phyloP scores from a whole-genome alignment of 1,140 invertebrate genomes.

The Idris sp. region DNA sequence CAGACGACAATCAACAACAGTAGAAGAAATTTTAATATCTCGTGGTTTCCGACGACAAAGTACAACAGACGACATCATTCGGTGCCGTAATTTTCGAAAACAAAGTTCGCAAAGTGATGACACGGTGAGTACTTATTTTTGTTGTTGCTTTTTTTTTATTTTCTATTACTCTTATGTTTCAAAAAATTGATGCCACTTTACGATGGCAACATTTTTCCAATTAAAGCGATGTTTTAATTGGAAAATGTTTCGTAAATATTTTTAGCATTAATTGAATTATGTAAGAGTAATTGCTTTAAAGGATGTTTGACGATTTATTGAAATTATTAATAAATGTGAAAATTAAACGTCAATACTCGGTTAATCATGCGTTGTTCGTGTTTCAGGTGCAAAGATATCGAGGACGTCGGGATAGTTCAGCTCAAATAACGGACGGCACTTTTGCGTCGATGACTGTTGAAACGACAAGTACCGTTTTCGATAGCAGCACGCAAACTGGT shows the following conservation, averaged over 20 bases:
- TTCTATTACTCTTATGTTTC: no score
- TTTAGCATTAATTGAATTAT: no score
- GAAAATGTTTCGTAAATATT: no score
- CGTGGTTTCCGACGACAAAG: slow-evolving; percentile 92
- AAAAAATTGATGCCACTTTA: no score
- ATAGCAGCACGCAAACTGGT: slow-evolving; percentile 95
- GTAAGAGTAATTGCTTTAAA: no score
- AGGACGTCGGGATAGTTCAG: slow-evolving; percentile 89
- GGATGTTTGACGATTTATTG: no score
- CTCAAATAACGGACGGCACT: slow-evolving; percentile 94
- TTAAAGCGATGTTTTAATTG: no score
- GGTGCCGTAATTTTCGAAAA: slow-evolving; percentile 90
- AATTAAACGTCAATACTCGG: no score
- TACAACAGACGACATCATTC: slow-evolving; percentile 94
- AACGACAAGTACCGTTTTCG: slow-evolving; percentile 93
- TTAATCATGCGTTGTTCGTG: slow-evolving; percentile 25
- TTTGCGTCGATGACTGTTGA: slow-evolving; percentile 94
- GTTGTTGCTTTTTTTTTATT: no score
- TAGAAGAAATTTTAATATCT: slow-evolving; percentile 93
- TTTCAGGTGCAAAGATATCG: slow-evolving; percentile 81
- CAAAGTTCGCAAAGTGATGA: slow-evolving; percentile 89
- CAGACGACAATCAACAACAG: slow-evolving; percentile 92
- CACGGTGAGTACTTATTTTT: slow-evolving; percentile 78
- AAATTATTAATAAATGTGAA: no score
- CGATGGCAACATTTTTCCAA: no score